Conservation (phyloP, 2,797 vertebrate species). For the Valencia hispanica region DNA sequence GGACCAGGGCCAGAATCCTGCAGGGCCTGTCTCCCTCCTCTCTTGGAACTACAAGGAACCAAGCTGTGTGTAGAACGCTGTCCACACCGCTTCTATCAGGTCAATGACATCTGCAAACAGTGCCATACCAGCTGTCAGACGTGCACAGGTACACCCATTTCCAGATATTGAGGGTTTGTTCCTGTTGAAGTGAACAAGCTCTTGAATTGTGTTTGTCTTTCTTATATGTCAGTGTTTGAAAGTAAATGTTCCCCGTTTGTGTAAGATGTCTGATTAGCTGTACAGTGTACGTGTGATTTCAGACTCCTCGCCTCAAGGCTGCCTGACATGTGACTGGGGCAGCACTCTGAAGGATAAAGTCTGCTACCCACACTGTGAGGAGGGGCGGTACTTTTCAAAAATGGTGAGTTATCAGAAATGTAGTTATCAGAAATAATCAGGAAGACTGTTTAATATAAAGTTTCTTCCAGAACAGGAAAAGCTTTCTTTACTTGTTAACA, state of each 20-base stretch:
- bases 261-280: fast-evolving
- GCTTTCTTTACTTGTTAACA: background rate
- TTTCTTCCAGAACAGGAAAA: background rate
- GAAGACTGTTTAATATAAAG: background rate
- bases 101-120: constrained; percentile 55
- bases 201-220: background rate
- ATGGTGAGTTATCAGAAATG: constrained; percentile 50
- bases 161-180: background rate
- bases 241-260: background rate
- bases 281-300: constrained; percentile 33
- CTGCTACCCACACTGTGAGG: constrained; percentile 82
- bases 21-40: constrained; percentile 64
- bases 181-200: background rate
- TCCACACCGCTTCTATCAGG: constrained; percentile 70
- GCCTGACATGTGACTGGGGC: constrained; percentile 77
- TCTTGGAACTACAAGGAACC: constrained; percentile 75
- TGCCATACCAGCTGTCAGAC: constrained; percentile 83
- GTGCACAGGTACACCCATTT: constrained; percentile 68
- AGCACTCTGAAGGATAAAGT: constrained; percentile 72
- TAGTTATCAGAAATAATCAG: background rate
- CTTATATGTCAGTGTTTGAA: background rate
- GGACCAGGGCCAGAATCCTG: constrained; percentile 76
- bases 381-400: constrained; percentile 76
- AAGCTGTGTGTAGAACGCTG: constrained; percentile 78
- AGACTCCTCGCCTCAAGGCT: constrained; percentile 78